Evolutionary conservation across 2,113 vertebrate species (phyloP).

Genomic region (Nematolebias whitei): DNA sequence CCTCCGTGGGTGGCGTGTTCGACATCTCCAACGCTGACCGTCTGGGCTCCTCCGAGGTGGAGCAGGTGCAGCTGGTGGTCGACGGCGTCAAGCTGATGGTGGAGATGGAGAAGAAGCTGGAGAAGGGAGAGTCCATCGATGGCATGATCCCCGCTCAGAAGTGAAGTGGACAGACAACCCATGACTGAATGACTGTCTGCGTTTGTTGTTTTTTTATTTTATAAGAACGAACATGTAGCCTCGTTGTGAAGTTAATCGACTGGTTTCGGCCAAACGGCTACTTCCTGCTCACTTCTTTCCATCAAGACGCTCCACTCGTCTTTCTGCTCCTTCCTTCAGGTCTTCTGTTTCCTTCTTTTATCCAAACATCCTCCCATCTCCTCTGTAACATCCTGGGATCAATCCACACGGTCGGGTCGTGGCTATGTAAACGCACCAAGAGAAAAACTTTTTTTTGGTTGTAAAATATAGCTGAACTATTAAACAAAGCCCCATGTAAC

Average conservation of each 20-base stretch:
- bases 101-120: constrained; percentile 98
- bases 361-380: constrained; percentile 42
- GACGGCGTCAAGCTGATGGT: constrained; percentile 97
- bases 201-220: constrained; percentile 62
- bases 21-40: constrained; percentile 97
- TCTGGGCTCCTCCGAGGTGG: constrained; percentile 93
- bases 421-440: constrained; percentile 65
- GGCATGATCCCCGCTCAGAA: constrained; percentile 97
- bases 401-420: constrained; percentile 68
- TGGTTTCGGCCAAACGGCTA: constrained; percentile 44
- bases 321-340: constrained; percentile 35
- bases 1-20: constrained; percentile 90
- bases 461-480: constrained; percentile 74
- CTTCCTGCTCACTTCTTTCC: constrained; percentile 50
- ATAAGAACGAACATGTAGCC: constrained; percentile 66
- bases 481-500: constrained; percentile 79
- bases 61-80: constrained; percentile 95
- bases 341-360: constrained; percentile 26
- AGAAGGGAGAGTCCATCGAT: constrained; percentile 91
- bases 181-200: constrained; percentile 51
- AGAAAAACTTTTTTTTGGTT: constrained; percentile 63
- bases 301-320: constrained; percentile 61
- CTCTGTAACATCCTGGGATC: constrained; percentile 83
- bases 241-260: constrained; percentile 60
- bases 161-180: constrained; percentile 77